phyloP scores from a whole-genome alignment of 2,797 vertebrate species.

The Helostoma temminkii region DNA sequence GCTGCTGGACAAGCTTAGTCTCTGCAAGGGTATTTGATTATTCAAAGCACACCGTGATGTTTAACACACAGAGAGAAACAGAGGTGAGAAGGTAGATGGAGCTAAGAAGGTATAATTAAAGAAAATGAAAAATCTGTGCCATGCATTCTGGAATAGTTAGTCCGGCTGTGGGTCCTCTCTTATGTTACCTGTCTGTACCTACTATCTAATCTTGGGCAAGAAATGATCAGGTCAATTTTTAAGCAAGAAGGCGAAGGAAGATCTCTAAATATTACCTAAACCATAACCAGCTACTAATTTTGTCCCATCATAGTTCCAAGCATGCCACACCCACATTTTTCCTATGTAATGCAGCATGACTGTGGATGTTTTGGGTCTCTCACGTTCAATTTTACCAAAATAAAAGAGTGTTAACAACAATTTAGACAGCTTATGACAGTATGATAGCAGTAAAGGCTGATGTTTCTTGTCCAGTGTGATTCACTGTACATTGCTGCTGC shows the following conservation, averaged over 20 bases:
- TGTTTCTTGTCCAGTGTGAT: not conserved
- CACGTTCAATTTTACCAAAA: not conserved
- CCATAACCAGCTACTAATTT: not conserved
- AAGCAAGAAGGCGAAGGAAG: not conserved
- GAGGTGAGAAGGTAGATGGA: constrained; percentile 12
- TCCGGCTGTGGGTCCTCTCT: no score
- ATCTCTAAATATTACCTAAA: not conserved
- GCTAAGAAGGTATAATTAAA: not conserved
- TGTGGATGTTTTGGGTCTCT: not conserved
- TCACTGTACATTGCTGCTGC: not conserved
- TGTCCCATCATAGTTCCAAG: not conserved
- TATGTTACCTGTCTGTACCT: no score
- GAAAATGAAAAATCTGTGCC: not conserved
- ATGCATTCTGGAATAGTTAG: not conserved
- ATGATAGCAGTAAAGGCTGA: not conserved
- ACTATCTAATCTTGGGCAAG: no score
- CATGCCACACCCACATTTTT: not conserved
- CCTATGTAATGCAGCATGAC: not conserved
- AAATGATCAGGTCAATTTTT: no score
- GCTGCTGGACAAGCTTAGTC: constrained; percentile 14
- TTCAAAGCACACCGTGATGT: constrained; percentile 71
- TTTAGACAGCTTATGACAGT: not conserved
- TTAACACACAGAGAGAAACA: constrained; percentile 11
- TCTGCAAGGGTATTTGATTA: constrained; percentile 77
- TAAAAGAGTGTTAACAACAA: not conserved